A percentile compares a stretch with the other conserved stretches of the same genome.
Evolutionary conservation across 2,888 invertebrate genomes (phyloP).

Genomic region (Eudasyphora cyanicolor): DNA sequence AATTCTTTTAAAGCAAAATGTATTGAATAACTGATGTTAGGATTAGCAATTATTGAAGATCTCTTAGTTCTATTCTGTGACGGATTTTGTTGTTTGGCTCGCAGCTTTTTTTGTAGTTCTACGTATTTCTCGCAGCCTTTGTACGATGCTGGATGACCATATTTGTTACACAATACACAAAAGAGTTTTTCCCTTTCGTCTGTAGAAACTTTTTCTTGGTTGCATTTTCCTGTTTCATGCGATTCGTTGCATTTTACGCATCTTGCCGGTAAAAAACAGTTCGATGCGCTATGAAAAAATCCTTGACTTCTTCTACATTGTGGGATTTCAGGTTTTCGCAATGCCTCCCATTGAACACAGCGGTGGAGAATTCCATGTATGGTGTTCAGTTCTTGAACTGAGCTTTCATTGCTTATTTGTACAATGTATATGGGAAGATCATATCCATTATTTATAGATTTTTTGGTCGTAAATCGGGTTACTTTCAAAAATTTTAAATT

Average conservation of each 20-base stretch:
- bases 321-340: slow-evolving; percentile 6
- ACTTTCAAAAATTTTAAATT: slow-evolving; percentile 17
- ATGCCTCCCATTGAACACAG: background rate
- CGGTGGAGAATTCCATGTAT: too few relatives aligned
- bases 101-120: background rate
- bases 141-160: too few relatives aligned
- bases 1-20: slow-evolving; percentile 4
- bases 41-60: background rate
- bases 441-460: background rate
- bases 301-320: slow-evolving; percentile 20
- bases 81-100: background rate
- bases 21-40: background rate
- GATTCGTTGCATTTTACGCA: too few relatives aligned
- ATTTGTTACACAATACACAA: too few relatives aligned
- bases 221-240: too few relatives aligned
- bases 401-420: too few relatives aligned
- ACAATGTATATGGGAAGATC: slow-evolving; percentile 12
- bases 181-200: too few relatives aligned
- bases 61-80: background rate
- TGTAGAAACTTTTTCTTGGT: too few relatives aligned
- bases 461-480: slow-evolving; percentile 8
- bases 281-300: slow-evolving; percentile 21
- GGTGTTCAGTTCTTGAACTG: too few relatives aligned
- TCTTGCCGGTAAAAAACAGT: background rate
- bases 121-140: too few relatives aligned